phyloP scores from a whole-genome alignment of 1,140 invertebrate genomes.

The Zaprionus taronus region DNA sequence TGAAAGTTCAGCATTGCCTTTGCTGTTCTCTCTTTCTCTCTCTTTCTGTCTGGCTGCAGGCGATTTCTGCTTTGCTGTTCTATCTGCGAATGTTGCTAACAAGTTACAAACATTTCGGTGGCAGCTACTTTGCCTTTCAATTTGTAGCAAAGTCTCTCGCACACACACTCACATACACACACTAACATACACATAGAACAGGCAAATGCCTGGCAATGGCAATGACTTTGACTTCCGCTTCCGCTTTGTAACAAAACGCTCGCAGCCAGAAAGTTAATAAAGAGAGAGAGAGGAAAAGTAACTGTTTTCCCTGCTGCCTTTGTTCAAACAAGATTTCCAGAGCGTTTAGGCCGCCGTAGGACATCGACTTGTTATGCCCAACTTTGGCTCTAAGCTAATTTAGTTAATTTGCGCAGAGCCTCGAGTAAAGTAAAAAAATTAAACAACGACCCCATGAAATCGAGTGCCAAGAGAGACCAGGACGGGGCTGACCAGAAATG shows the following conservation, averaged over 20 bases:
- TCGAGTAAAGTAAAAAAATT: conserved; percentile 27
- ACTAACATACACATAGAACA: conserved; percentile 1
- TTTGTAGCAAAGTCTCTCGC: background rate
- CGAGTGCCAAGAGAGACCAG: background rate
- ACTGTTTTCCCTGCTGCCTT: conserved; percentile 32
- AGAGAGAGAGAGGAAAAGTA: conserved; percentile 23
- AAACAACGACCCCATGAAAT: background rate
- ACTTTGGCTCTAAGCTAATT: conserved; percentile 44
- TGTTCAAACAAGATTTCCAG: conserved; percentile 47
- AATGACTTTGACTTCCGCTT: conserved; percentile 37
- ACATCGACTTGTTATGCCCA: conserved; percentile 7
- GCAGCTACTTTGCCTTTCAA: conserved; percentile 13
- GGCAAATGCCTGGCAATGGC: conserved; percentile 38
- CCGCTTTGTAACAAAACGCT: conserved; percentile 34
- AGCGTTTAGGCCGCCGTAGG: conserved; percentile 27
- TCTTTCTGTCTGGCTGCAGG: background rate
- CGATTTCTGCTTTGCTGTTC: background rate
- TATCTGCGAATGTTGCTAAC: conserved; percentile 12
- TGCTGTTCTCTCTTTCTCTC: background rate
- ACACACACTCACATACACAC: conserved; percentile 4
- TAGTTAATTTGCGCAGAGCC: conserved; percentile 39
- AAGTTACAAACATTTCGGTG: conserved; percentile 13
- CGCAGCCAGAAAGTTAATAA: conserved; percentile 49
- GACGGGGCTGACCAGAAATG: conserved; percentile 51
- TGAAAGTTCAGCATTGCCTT: background rate